phyloP scores from a whole-genome alignment of 2,888 invertebrate genomes.

The Melanophora roralis region DNA sequence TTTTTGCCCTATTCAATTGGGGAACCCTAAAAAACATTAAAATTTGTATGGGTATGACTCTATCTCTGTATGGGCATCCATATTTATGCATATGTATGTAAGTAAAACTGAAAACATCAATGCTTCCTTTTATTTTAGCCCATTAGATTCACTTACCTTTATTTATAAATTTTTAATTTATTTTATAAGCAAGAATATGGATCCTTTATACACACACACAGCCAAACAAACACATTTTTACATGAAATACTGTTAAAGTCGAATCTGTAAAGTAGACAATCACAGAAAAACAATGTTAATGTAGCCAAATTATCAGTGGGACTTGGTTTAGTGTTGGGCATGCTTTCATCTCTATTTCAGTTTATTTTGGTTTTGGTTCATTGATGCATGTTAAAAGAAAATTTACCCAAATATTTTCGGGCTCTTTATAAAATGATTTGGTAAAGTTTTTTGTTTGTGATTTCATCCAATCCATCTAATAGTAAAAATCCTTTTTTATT shows the following conservation, averaged over 20 bases:
- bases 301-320: constrained; percentile 4
- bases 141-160: neutral
- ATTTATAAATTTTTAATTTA: neutral
- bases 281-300: neutral
- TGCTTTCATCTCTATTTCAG: constrained; percentile 2
- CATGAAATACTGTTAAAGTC: neutral
- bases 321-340: neutral
- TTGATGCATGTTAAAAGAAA: constrained; percentile 29
- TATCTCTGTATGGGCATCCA: no score
- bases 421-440: constrained; percentile 21
- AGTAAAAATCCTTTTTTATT: neutral
- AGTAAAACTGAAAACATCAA: neutral
- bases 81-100: neutral
- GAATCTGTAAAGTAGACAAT: neutral
- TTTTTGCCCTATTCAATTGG: no score
- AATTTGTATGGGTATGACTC: no score
- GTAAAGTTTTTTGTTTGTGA: neutral
- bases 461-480: neutral
- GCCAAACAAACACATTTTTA: neutral
- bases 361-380: constrained; percentile 16
- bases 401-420: constrained; percentile 22
- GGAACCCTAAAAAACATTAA: no score
- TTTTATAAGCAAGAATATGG: neutral
- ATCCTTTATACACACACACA: neutral
- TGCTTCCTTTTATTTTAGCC: neutral